Conservation (phyloP, 23 tunicate genomes). For the Trididemnum miniatum region DNA sequence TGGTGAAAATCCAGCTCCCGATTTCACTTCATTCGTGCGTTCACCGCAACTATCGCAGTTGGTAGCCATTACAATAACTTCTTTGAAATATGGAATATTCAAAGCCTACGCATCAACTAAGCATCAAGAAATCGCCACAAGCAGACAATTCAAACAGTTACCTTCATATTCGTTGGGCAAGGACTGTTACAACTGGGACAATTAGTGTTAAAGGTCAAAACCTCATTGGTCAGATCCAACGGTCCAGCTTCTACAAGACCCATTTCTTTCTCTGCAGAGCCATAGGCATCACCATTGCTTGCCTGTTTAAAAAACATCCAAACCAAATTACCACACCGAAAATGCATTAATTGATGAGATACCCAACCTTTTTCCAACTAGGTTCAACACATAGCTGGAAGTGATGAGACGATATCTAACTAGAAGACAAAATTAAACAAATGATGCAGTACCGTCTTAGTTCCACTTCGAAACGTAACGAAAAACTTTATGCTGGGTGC, state of each 20-base stretch:
- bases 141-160: background rate
- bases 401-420: too few species aligned
- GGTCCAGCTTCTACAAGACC: background rate
- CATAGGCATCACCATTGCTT: background rate
- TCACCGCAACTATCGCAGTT: constrained; percentile 86
- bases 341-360: too few species aligned
- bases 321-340: too few species aligned
- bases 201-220: constrained; percentile 56
- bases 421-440: too few species aligned
- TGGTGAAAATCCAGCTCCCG: constrained; percentile 86
- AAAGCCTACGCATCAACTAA: constrained; percentile 44
- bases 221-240: constrained; percentile 71
- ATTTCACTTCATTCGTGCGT: constrained; percentile 84
- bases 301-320: background rate
- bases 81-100: constrained; percentile 89
- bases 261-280: background rate
- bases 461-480: too few species aligned
- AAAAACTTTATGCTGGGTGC: too few species aligned
- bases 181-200: constrained; percentile 65
- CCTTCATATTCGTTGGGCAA: constrained; percentile 84
- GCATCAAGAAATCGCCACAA: too few species aligned
- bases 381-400: too few species aligned
- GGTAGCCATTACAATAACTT: constrained; percentile 88
- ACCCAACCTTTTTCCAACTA: too few species aligned
- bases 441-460: too few species aligned